Base-by-base conservation (phyloP, 2,888 invertebrate species). In the Caprella mutica region DNA sequence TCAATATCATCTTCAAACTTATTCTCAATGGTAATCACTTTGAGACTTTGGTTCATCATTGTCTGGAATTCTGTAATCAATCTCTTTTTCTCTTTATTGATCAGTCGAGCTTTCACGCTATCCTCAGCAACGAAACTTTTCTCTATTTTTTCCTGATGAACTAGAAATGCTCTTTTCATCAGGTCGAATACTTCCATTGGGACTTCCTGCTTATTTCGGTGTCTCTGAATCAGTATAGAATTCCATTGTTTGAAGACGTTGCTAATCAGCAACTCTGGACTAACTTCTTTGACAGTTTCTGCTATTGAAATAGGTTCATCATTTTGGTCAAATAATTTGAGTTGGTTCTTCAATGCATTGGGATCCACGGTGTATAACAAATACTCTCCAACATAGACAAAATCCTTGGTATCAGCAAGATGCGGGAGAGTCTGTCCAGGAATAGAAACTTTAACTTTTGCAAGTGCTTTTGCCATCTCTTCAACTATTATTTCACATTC, bases 231-330 rank as follows among this genome's bases (percentile, higher is more conserved):
- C 19, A 48, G 29, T 2, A 56, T 5, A 27, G 53, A 51, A 24
- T 59, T 59, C 59, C 59, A 59, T 27, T 59, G 59, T 8, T 42
- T 21, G 21, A 59, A 53, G 0, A 53, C 33, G 14, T 56, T 21
- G 12, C 27, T 29, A 14, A 59, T 43, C 9, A 55, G 9, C 1
- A 5, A 14, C 2, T 26, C 0, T 1, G 17, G 23, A 9, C 19
- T 24, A 2, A 14, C 19, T 1, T 29, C 8, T 1, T n/a, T 29
- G 4, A 38, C 29, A 8, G 33, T 5, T n/a, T 17, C 9, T 23
- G 38, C 12, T 14, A 9, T 19, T 12, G 23, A 26, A 3, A 48
- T 24, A n/a, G 24, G 24, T 5, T 4, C 9, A 6, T 38, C 6
- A 6, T 29, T 27, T 9, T 38, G 26, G 2, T 2, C 9, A 1